A percentile compares a stretch with the other conserved stretches of the same genome.
These are phyloP conservation scores for Okamejei kenojei DNA, from an alignment of 2,797 vertebrate species.

Conservation along the genomic window DNA sequence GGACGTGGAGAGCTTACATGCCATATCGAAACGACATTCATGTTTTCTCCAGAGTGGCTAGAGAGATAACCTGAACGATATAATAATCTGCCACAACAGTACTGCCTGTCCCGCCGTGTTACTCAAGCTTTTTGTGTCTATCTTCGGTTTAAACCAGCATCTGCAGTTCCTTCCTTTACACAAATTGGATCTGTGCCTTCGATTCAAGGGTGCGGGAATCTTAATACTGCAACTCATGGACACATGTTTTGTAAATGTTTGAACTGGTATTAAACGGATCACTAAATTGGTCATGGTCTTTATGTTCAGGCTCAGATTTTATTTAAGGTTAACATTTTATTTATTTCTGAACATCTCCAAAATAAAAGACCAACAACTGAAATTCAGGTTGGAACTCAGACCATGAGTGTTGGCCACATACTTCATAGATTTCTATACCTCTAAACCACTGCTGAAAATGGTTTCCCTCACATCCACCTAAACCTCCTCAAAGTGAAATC, in stretches of 20 bases:
- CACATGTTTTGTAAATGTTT: background rate
- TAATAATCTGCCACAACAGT: no score
- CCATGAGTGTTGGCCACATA: background rate
- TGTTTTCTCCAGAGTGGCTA: no score
- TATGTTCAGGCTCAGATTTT: background rate
- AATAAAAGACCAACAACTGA: background rate
- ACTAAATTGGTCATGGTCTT: background rate
- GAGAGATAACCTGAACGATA: no score
- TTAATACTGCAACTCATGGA: constrained; percentile 1
- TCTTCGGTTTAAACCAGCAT: no score
- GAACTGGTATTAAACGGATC: background rate
- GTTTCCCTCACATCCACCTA: no score
- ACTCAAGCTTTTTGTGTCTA: no score
- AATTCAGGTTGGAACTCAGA: background rate
- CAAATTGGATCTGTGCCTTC: background rate
- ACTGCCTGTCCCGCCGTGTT: no score
- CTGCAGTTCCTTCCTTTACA: background rate
- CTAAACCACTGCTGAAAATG: no score
- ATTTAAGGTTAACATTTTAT: background rate
- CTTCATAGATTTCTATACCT: no score
- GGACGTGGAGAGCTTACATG: no score
- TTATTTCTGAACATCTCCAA: background rate
- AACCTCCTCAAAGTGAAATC: no score
- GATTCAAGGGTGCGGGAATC: background rate
- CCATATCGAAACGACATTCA: no score